Evolutionary conservation across 2,888 invertebrate genomes (phyloP).

Genomic region (Cartodere bifasciata): DNA sequence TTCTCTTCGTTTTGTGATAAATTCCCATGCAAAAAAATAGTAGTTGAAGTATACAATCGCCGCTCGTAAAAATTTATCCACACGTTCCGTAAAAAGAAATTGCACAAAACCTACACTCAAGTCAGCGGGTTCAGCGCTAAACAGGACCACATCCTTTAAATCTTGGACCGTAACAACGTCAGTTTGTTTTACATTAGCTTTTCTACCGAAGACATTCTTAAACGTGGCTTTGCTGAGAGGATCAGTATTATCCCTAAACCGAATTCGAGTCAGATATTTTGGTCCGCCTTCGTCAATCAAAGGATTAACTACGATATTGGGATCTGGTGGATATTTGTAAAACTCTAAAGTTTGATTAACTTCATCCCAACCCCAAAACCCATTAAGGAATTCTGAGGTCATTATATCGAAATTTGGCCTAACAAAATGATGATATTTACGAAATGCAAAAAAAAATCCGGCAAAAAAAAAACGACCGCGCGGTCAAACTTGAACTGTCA

Average conservation of each 20-base stretch:
- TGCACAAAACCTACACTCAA: slow-evolving; percentile 44
- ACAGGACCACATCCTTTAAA: slow-evolving; percentile 47
- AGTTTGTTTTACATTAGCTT: too few relatives aligned
- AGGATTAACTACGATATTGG: too few relatives aligned
- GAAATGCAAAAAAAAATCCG: too few relatives aligned
- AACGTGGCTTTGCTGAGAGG: slow-evolving; percentile 10
- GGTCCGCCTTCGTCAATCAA: too few relatives aligned
- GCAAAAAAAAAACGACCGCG: too few relatives aligned
- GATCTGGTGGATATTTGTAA: slow-evolving; percentile 7
- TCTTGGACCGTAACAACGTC: slow-evolving; percentile 48
- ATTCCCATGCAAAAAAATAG: slow-evolving; percentile 48
- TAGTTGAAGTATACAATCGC: slow-evolving; percentile 49
- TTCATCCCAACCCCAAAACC: slow-evolving; percentile 43
- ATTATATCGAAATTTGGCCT: too few relatives aligned
- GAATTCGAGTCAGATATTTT: neutral
- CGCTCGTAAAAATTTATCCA: slow-evolving; percentile 49
- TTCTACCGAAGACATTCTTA: too few relatives aligned
- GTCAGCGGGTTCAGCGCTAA: slow-evolving; percentile 40
- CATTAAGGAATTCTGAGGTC: too few relatives aligned
- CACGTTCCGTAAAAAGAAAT: slow-evolving; percentile 43
- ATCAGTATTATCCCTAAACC: neutral
- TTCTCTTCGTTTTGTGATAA: slow-evolving; percentile 39
- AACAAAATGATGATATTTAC: too few relatives aligned
- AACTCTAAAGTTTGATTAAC: slow-evolving; percentile 14
- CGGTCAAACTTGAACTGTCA: too few relatives aligned